These are phyloP conservation scores for Scaptomyza tumidula DNA, from an alignment of 2,888 invertebrate species.

Conservation along the genomic window DNA sequence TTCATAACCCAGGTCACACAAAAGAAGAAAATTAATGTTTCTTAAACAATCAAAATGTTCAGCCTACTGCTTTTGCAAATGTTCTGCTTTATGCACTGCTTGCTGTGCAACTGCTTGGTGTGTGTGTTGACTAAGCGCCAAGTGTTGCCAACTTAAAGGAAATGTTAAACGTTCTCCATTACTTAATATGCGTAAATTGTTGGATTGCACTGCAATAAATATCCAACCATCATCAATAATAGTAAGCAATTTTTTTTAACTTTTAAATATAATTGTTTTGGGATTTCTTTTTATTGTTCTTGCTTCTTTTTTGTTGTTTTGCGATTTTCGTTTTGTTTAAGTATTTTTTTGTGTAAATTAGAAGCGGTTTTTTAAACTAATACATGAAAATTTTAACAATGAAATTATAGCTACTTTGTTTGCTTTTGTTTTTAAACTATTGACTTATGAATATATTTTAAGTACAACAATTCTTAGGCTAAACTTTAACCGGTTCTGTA, in stretches of 20 bases:
- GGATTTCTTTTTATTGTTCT: conserved; percentile 37
- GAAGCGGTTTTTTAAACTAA: conserved; percentile 13
- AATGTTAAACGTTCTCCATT: background rate
- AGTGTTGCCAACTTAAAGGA: background rate
- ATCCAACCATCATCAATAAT: too few relatives aligned
- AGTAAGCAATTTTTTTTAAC: background rate
- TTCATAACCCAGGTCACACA: too few relatives aligned
- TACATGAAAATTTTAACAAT: conserved; percentile 36
- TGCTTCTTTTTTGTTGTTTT: conserved; percentile 17
- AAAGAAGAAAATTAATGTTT: too few relatives aligned
- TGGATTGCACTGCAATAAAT: too few relatives aligned
- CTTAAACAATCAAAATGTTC: too few relatives aligned
- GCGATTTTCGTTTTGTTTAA: conserved; percentile 9
- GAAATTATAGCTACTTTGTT: conserved; percentile 2
- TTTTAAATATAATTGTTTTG: conserved; percentile 38
- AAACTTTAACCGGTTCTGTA: conserved; percentile 71
- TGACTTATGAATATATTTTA: conserved; percentile 50
- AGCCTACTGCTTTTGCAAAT: too few relatives aligned
- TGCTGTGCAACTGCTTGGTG: background rate
- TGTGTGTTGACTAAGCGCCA: background rate
- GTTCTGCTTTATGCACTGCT: background rate
- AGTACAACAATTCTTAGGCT: conserved; percentile 73
- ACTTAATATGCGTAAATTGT: too few relatives aligned
- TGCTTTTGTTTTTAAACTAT: conserved; percentile 1
- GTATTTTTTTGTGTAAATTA: conserved; percentile 3